Percentiles rank a stretch among this genome's conserved stretches.
Evolutionary conservation across 2,888 invertebrate genomes (phyloP).

Genomic region (Limnephilus rhombicus): DNA sequence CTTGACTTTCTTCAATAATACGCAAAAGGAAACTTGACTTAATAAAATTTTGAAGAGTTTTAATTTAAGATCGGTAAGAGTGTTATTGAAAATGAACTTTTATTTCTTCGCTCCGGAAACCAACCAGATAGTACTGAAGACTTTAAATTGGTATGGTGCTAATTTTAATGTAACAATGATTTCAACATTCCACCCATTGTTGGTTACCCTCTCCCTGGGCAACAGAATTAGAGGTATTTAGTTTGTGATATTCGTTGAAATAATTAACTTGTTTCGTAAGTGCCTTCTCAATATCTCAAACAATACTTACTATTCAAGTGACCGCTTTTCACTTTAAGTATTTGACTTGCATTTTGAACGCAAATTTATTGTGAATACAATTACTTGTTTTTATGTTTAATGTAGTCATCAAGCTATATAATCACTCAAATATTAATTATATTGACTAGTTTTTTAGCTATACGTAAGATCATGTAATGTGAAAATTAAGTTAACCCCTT

Average conservation of each 20-base stretch:
- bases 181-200: not conserved
- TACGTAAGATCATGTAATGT: too few relatives aligned
- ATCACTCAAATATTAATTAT: too few relatives aligned
- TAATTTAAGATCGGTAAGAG: not conserved
- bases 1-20: not conserved
- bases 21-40: not conserved
- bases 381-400: too few relatives aligned
- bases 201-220: not conserved
- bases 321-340: not conserved
- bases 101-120: not conserved
- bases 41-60: not conserved
- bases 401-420: too few relatives aligned
- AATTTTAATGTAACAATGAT: slow-evolving; percentile 9
- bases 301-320: not conserved
- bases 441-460: too few relatives aligned
- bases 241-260: slow-evolving; percentile 6
- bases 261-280: not conserved
- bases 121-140: not conserved
- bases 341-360: not conserved
- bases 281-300: not conserved
- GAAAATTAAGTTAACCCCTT: too few relatives aligned
- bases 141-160: not conserved
- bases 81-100: not conserved
- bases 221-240: slow-evolving; percentile 11
- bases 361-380: not conserved